Evolutionary conservation across 2,113 vertebrate species (phyloP).

Genomic region (Siphamia tubifer): DNA sequence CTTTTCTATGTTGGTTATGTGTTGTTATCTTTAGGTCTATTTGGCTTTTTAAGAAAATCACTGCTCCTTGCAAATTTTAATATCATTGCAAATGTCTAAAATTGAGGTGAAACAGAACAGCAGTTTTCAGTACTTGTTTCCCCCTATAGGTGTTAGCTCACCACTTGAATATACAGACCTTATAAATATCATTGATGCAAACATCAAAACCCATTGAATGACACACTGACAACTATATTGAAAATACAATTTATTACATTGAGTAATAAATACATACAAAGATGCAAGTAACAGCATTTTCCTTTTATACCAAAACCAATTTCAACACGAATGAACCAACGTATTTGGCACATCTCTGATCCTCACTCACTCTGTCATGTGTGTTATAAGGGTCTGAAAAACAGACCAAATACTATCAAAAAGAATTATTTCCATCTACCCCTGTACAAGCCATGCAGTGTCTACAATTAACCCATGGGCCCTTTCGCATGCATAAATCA

Average conservation of each 20-base stretch:
- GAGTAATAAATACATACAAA: constrained; percentile 99
- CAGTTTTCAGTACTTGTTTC: too few relatives aligned
- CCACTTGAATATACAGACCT: neutral
- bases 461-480: constrained; percentile 64
- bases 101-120: too few relatives aligned
- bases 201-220: constrained; percentile 19
- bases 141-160: too few relatives aligned
- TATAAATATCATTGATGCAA: neutral
- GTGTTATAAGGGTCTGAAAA: constrained; percentile 63
- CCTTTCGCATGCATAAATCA: constrained; percentile 75
- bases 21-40: too few relatives aligned
- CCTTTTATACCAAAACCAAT: constrained; percentile 71
- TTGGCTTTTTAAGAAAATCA: too few relatives aligned
- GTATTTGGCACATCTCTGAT: constrained; percentile 71
- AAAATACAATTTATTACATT: constrained; percentile 99
- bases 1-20: too few relatives aligned
- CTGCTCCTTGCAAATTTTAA: too few relatives aligned
- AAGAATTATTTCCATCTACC: constrained; percentile 79
- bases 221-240: constrained; percentile 80
- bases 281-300: constrained; percentile 91
- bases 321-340: constrained; percentile 64
- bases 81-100: too few relatives aligned
- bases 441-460: constrained; percentile 88
- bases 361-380: constrained; percentile 37
- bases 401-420: constrained; percentile 70